Conservation (phyloP, 1,140 invertebrate genomes). For the Hypsibius dujardini region DNA sequence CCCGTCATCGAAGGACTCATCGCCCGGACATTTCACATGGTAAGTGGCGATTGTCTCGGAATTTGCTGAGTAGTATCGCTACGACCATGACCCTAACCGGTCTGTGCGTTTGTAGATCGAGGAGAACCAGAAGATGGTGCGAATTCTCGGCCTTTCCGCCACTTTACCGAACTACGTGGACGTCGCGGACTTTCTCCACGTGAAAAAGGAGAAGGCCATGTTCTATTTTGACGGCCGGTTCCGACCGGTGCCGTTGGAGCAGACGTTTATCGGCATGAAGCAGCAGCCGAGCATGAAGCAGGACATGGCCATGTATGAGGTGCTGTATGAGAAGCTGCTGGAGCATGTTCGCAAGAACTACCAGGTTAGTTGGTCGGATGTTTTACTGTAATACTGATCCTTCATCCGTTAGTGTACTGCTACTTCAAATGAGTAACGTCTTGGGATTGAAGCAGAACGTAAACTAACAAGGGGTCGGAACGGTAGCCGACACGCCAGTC, state of each 20-base stretch:
- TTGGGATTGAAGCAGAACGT: too few species aligned
- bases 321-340: constrained; percentile 80
- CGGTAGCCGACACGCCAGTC: too few species aligned
- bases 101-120: constrained; percentile 47
- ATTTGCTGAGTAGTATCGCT: too few species aligned
- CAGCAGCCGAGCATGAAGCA: constrained; percentile 53
- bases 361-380: constrained; percentile 42
- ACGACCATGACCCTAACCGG: too few species aligned
- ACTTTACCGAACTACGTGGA: constrained; percentile 95
- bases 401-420: constrained; percentile 18
- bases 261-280: constrained; percentile 82
- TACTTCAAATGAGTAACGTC: too few species aligned
- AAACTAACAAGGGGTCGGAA: too few species aligned
- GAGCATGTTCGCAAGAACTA: constrained; percentile 70
- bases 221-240: constrained; percentile 96
- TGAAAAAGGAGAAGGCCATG: constrained; percentile 75
- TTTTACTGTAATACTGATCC: constrained; percentile 18
- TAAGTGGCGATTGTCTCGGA: constrained; percentile 26
- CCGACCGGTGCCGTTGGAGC: constrained; percentile 77
- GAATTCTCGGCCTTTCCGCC: constrained; percentile 91
- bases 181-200: constrained; percentile 77
- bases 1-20: constrained; percentile 94
- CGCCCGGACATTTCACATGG: constrained; percentile 75
- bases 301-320: constrained; percentile 66
- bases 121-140: constrained; percentile 83